Percentiles rank a stretch among this genome's conserved stretches.
Evolutionary conservation across 2,888 invertebrate genomes (phyloP).

Genomic region (Harpagoxenus sublaevis): DNA sequence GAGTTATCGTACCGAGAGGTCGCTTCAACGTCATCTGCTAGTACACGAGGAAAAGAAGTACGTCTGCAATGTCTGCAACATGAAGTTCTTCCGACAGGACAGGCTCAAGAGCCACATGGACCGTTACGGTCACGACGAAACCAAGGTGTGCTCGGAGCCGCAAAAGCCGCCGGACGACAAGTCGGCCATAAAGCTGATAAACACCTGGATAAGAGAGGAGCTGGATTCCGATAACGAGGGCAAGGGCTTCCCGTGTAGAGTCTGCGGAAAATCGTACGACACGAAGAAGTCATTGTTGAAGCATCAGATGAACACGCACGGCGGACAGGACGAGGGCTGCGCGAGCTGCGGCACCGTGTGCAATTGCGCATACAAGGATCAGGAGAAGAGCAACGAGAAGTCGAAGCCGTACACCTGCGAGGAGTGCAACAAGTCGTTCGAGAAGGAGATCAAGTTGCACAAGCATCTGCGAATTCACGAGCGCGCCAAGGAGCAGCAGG

Average conservation of each 20-base stretch:
- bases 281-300: slow-evolving; percentile 80
- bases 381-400: slow-evolving; percentile 63
- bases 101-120: slow-evolving; percentile 76
- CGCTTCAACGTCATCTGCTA: slow-evolving; percentile 71
- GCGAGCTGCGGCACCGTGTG: slow-evolving; percentile 64
- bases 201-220: slow-evolving; percentile 81
- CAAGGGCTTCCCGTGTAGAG: slow-evolving; percentile 79
- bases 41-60: slow-evolving; percentile 74
- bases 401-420: slow-evolving; percentile 74
- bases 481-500: slow-evolving; percentile 78
- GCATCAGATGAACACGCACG: slow-evolving; percentile 76
- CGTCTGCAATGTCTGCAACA: slow-evolving; percentile 77
- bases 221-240: slow-evolving; percentile 79
- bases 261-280: slow-evolving; percentile 80
- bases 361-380: slow-evolving; percentile 61
- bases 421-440: slow-evolving; percentile 79
- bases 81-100: slow-evolving; percentile 78
- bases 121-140: slow-evolving; percentile 73
- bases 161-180: slow-evolving; percentile 78
- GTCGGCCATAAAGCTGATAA: slow-evolving; percentile 80
- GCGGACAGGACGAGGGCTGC: slow-evolving; percentile 56
- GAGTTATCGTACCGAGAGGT: slow-evolving; percentile 66
- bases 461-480: slow-evolving; percentile 79
- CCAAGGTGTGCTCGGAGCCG: slow-evolving; percentile 61
- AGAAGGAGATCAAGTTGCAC: slow-evolving; percentile 78